phyloP scores from a whole-genome alignment of 2,113 vertebrate species.

The Poecilia latipinna region DNA sequence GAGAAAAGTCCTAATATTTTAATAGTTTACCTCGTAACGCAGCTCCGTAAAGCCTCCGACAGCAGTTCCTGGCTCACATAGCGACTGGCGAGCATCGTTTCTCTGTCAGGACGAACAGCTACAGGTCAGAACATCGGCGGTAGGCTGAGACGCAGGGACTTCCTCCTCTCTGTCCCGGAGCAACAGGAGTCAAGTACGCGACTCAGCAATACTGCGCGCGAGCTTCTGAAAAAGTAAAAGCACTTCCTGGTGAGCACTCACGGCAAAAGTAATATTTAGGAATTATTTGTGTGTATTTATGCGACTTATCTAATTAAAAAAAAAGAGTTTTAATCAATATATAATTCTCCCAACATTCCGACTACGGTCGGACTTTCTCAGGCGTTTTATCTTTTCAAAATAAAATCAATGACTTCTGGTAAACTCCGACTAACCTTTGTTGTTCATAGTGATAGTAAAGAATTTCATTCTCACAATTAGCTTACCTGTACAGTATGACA shows the following conservation, averaged over 20 bases:
- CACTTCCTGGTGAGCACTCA: background rate
- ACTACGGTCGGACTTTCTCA: no score
- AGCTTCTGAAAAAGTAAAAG: slow-evolving; percentile 46
- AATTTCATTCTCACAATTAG: no score
- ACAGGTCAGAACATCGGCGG: background rate
- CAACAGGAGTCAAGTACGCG: background rate
- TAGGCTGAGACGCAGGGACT: slow-evolving; percentile 5
- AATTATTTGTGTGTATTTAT: no score
- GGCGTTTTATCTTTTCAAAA: background rate
- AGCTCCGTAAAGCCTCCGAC: background rate
- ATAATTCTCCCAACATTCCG: no score
- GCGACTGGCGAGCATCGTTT: background rate
- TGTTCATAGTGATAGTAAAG: no score
- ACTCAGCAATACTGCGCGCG: fast-evolving
- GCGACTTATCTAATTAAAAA: no score
- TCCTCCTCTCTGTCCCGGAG: slow-evolving; percentile 23
- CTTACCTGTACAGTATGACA: no score
- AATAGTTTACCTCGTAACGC: slow-evolving; percentile 1
- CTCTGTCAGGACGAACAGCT: no score
- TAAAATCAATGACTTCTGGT: background rate
- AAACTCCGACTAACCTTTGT: background rate
- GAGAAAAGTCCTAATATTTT: background rate
- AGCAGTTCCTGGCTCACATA: background rate
- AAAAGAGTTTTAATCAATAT: no score
- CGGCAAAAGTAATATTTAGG: no score